Percentiles rank a stretch among this genome's conserved stretches.
phyloP scores from a whole-genome alignment of 64 coral and sea anemone species.

The Orbicella faveolata region DNA sequence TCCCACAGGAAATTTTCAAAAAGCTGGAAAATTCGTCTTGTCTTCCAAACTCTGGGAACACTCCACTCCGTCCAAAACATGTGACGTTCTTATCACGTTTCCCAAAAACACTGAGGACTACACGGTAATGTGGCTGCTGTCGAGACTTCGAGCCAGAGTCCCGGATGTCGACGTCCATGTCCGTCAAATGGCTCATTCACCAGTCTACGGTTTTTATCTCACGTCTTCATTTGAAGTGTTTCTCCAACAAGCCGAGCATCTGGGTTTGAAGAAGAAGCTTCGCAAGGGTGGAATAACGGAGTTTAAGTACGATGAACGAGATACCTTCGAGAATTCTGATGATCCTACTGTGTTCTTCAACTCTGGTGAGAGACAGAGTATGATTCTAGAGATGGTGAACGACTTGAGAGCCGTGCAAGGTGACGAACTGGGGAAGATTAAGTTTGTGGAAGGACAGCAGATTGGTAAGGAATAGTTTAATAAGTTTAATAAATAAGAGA shows the following conservation, averaged over 20 bases:
- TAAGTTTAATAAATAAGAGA: not conserved
- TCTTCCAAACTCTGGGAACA: constrained; percentile 97
- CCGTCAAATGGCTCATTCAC: constrained; percentile 89
- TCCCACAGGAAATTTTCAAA: constrained; percentile 43
- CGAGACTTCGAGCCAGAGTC: constrained; percentile 80
- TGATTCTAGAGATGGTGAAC: constrained; percentile 91
- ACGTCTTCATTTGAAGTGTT: constrained; percentile 79
- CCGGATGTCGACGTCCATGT: constrained; percentile 92
- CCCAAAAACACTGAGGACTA: constrained; percentile 95
- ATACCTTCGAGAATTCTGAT: constrained; percentile 73
- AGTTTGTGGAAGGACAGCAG: constrained; percentile 90
- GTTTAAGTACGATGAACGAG: constrained; percentile 79
- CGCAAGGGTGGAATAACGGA: constrained; percentile 91
- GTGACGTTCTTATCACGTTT: constrained; percentile 94
- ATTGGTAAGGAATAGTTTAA: constrained; percentile 68
- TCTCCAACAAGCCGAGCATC: constrained; percentile 77
- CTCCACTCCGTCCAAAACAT: constrained; percentile 85
- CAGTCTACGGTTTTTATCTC: constrained; percentile 94
- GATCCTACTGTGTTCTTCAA: constrained; percentile 93
- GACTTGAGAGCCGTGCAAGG: constrained; percentile 86
- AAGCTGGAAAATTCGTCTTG: constrained; percentile 89
- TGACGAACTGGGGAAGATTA: constrained; percentile 93
- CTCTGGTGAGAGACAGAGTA: constrained; percentile 91
- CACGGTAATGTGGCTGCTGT: constrained; percentile 95
- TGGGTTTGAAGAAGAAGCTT: constrained; percentile 80